Evolutionary conservation across 2,797 vertebrate genomes (phyloP).

Genomic region (Capromys pilorides): DNA sequence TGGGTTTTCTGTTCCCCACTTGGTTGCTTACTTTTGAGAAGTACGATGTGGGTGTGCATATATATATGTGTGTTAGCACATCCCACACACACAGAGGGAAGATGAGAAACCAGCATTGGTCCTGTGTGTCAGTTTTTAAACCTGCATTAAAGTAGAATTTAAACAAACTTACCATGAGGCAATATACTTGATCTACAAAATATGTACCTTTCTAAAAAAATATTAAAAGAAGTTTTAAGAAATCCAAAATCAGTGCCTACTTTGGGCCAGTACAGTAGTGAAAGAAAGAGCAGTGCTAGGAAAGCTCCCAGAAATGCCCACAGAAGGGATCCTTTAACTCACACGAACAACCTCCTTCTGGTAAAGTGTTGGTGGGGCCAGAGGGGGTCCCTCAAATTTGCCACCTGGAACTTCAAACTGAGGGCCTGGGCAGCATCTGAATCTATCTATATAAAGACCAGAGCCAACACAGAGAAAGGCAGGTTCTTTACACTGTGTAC

Average conservation of each 20-base stretch:
- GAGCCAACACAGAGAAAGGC: neutral
- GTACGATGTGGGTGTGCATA: fast-evolving
- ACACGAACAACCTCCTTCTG: neutral
- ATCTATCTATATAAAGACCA: neutral
- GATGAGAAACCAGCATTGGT: neutral
- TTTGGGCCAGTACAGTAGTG: neutral
- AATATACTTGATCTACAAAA: neutral
- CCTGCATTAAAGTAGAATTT: neutral
- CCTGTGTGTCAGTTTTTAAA: neutral
- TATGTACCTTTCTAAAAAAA: neutral
- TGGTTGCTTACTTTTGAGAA: neutral
- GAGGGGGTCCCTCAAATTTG: neutral
- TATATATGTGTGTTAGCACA: neutral
- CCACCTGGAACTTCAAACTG: neutral
- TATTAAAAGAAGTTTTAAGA: constrained; percentile 37
- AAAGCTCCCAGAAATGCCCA: neutral
- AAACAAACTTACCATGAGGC: neutral
- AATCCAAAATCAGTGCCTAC: neutral
- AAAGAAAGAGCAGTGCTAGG: neutral
- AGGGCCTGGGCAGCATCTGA: neutral
- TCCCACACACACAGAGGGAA: neutral
- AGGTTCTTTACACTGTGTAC: neutral
- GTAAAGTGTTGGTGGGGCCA: neutral
- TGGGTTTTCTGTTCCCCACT: neutral
- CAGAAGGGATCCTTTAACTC: neutral